Evolutionary conservation across 2,113 vertebrate species (phyloP).

Genomic region (Poecile atricapillus): DNA sequence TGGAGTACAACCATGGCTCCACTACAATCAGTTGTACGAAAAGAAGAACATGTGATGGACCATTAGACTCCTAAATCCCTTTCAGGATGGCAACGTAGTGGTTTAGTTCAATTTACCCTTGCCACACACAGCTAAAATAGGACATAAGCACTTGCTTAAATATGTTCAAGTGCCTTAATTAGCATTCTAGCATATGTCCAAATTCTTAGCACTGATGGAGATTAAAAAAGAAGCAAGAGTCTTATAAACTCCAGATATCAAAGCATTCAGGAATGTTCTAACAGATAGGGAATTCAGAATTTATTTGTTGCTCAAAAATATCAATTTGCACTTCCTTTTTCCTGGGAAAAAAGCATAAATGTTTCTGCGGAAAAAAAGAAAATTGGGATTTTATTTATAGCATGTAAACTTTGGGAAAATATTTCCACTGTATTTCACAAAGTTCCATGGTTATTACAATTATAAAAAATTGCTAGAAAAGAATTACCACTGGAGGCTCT

Average conservation of each 20-base stretch:
- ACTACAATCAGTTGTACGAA: neutral
- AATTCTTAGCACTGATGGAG: neutral
- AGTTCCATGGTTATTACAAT: slow-evolving; percentile 33
- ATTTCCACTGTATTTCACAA: slow-evolving; percentile 44
- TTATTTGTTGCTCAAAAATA: slow-evolving; percentile 27
- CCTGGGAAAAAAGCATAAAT: neutral
- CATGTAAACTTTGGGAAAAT: slow-evolving; percentile 26
- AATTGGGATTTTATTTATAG: slow-evolving; percentile 51
- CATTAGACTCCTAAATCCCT: neutral
- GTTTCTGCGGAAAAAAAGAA: neutral
- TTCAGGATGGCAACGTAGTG: neutral
- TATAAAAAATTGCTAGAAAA: slow-evolving; percentile 46
- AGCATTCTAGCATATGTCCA: neutral
- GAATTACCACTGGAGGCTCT: slow-evolving; percentile 44
- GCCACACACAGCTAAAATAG: neutral
- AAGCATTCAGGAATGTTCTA: neutral
- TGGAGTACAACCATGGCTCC: neutral
- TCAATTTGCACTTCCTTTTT: neutral
- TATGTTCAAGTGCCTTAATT: neutral
- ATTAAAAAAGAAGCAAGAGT: neutral
- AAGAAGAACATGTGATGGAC: neutral
- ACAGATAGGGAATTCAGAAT: neutral
- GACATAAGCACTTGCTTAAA: neutral
- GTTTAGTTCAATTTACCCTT: neutral
- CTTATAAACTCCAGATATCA: neutral